phyloP scores from a whole-genome alignment of 2,797 vertebrate genomes.

The Sebastes flavidus region DNA sequence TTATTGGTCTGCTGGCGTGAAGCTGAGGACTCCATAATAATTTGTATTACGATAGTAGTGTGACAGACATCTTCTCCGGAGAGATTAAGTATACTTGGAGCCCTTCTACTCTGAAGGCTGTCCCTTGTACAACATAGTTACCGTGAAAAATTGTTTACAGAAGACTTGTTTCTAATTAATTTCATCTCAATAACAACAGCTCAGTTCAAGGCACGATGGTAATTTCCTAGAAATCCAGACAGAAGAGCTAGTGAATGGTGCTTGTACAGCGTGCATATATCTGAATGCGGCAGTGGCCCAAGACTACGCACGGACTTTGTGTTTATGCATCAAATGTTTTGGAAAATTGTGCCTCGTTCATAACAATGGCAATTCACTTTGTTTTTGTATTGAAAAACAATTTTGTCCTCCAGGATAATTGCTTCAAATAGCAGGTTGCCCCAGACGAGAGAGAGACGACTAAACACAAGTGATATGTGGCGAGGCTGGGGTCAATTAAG shows the following conservation, averaged over 20 bases:
- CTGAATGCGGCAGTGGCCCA: slow-evolving; percentile 8
- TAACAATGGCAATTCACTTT: slow-evolving; percentile 55
- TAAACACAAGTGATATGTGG: slow-evolving; percentile 49
- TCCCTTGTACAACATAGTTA: not conserved
- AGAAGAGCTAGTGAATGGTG: not conserved
- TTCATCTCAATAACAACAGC: not conserved
- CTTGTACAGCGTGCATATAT: slow-evolving; percentile 6
- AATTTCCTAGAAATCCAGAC: slow-evolving; percentile 23
- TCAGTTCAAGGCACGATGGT: not conserved
- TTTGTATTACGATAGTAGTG: slow-evolving; percentile 13
- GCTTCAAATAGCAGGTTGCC: slow-evolving; percentile 62
- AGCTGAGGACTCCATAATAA: slow-evolving; percentile 21
- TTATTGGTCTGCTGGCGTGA: slow-evolving; percentile 19
- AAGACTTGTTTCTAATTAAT: slow-evolving; percentile 42
- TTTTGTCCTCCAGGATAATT: slow-evolving; percentile 55
- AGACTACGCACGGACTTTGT: slow-evolving; percentile 29
- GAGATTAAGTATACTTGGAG: slow-evolving; percentile 8
- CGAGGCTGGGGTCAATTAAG: slow-evolving; percentile 47
- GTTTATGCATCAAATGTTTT: slow-evolving; percentile 66
- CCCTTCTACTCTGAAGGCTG: slow-evolving; percentile 1
- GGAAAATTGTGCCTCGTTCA: slow-evolving; percentile 60
- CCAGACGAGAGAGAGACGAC: slow-evolving; percentile 35
- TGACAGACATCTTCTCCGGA: slow-evolving; percentile 21
- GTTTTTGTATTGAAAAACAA: slow-evolving; percentile 61
- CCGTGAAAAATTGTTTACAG: slow-evolving; percentile 28